Evolutionary conservation across 2,797 vertebrate genomes (phyloP).

Genomic region (Bradypodion ventrale): DNA sequence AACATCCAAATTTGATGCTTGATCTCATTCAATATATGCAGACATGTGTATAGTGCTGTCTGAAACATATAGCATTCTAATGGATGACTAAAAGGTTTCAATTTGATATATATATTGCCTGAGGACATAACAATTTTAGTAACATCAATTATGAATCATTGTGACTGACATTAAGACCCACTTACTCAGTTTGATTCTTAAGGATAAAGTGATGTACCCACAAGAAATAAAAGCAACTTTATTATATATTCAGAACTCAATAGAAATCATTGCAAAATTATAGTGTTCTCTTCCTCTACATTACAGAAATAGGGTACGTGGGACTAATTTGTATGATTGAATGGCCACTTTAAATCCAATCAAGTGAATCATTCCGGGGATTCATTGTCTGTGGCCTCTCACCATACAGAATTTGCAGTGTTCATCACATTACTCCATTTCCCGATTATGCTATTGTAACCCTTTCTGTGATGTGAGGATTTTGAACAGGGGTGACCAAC

Average conservation of each 20-base stretch:
- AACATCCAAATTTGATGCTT: slow-evolving; percentile 18
- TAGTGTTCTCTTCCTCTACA: background rate
- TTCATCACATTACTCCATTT: background rate
- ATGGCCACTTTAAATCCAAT: background rate
- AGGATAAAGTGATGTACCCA: slow-evolving; percentile 4
- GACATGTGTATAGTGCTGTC: background rate
- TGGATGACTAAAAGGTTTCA: background rate
- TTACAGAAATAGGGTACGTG: background rate
- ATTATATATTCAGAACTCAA: background rate
- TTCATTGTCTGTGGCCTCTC: background rate
- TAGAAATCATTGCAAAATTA: background rate
- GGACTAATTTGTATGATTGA: background rate
- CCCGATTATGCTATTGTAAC: background rate
- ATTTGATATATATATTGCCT: background rate
- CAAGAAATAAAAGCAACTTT: background rate
- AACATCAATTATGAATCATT: background rate
- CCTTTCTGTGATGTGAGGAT: background rate
- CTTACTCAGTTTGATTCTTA: slow-evolving; percentile 5
- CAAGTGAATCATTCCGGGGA: background rate
- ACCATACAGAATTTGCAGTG: background rate
- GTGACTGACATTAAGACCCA: background rate
- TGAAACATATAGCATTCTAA: slow-evolving; percentile 13
- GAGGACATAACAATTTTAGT: background rate
- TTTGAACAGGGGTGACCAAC: background rate
- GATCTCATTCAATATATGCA: background rate